Evolutionary conservation across 2,888 invertebrate species (phyloP).

Genomic region (Aproaerema taeniolella): DNA sequence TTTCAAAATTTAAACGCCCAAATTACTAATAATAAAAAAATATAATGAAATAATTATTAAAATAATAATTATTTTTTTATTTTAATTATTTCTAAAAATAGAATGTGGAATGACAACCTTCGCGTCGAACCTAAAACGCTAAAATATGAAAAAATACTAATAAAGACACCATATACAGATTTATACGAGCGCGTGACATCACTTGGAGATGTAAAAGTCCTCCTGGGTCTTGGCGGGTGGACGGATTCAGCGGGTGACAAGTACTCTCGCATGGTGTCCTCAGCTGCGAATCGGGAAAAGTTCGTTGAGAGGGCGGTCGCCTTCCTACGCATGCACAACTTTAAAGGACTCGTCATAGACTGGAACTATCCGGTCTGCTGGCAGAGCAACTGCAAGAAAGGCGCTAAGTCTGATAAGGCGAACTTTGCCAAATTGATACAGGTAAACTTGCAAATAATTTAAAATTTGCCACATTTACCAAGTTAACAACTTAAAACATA

Average conservation of each 20-base stretch:
- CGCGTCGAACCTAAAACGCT: no score
- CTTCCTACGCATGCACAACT: slow-evolving; percentile 85
- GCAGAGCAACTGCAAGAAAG: slow-evolving; percentile 92
- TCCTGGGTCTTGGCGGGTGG: slow-evolving; percentile 96
- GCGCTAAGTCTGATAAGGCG: slow-evolving; percentile 85
- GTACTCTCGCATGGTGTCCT: slow-evolving; percentile 87
- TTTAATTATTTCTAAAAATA: no score
- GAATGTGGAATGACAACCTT: no score
- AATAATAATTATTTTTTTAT: no score
- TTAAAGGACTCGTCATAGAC: slow-evolving; percentile 92
- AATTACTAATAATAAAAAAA: no score
- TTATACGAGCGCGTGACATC: slow-evolving; percentile 87
- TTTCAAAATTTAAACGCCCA: no score
- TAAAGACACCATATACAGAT: slow-evolving; percentile 62
- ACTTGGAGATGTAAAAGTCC: slow-evolving; percentile 79
- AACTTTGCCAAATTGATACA: slow-evolving; percentile 87
- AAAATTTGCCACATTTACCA: no score
- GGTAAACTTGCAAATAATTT: no score
- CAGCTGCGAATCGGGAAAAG: slow-evolving; percentile 79
- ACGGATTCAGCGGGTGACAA: slow-evolving; percentile 94
- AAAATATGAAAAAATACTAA: no score
- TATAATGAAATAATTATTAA: no score
- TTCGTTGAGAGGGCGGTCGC: slow-evolving; percentile 83
- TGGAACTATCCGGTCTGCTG: slow-evolving; percentile 97
- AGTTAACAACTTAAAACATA: no score